phyloP scores from a whole-genome alignment of 2,888 invertebrate genomes.

The Acronicta alni region DNA sequence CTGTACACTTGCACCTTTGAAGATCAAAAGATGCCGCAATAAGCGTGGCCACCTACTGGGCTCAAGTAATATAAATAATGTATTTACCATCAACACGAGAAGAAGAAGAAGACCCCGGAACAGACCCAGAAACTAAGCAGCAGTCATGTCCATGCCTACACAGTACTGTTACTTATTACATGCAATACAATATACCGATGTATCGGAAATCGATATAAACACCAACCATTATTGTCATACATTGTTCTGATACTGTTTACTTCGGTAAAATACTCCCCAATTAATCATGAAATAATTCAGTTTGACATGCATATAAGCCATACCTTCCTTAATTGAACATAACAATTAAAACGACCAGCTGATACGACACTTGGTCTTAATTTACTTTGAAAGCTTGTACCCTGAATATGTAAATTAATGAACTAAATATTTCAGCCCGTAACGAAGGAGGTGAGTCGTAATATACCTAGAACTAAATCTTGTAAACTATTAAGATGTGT shows the following conservation, averaged over 20 bases:
- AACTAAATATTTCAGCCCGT: conserved; percentile 8
- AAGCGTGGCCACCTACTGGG: no score
- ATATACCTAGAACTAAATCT: conserved; percentile 29
- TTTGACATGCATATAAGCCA: neutral
- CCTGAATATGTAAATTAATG: conserved; percentile 22
- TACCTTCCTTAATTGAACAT: neutral
- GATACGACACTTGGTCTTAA: neutral
- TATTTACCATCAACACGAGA: no score
- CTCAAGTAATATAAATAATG: no score
- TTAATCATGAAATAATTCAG: neutral
- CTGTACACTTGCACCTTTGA: no score
- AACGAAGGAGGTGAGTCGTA: conserved; percentile 9
- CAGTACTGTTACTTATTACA: no score
- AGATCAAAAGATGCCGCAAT: no score
- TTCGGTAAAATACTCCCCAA: neutral
- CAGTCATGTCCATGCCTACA: no score
- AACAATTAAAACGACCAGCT: neutral
- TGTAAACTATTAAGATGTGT: neutral
- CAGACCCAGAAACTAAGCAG: no score
- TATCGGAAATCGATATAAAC: no score
- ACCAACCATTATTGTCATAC: no score
- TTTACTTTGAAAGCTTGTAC: neutral
- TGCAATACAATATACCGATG: no score
- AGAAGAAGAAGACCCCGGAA: no score
- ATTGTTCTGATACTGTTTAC: neutral